Evolutionary conservation across 2,113 vertebrate genomes (phyloP).

Genomic region (Setophaga petechia): DNA sequence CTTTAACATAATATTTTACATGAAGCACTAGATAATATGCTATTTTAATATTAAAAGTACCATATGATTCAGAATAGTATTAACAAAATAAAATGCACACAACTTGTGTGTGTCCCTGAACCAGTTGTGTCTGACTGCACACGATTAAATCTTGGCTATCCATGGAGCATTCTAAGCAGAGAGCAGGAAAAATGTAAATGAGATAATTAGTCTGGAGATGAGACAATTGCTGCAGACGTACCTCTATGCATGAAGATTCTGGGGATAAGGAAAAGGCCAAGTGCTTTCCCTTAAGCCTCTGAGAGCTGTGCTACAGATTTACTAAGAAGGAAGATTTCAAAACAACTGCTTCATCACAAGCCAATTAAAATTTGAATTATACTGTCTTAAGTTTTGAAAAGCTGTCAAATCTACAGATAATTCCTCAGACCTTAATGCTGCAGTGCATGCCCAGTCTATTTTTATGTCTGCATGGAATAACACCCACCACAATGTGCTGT

Average conservation of each 20-base stretch:
- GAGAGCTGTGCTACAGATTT: conserved; percentile 4
- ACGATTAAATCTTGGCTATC: not conserved
- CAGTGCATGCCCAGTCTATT: not conserved
- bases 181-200: conserved; percentile 35
- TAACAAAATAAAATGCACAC: not conserved
- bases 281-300: conserved; percentile 26
- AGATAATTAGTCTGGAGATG: conserved; percentile 41
- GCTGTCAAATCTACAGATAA: not conserved
- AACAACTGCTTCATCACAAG: conserved; percentile 17
- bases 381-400: conserved; percentile 15
- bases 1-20: not conserved
- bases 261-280: conserved; percentile 35
- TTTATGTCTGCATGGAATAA: not conserved
- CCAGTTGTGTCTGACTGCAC: not conserved
- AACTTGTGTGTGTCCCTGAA: fast-evolving
- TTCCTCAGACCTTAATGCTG: not conserved
- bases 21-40: not conserved
- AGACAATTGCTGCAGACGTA: not conserved
- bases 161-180: not conserved
- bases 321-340: not conserved
- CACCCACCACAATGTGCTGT: not conserved
- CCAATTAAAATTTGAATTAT: conserved; percentile 49
- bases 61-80: not conserved
- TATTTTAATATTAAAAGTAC: not conserved
- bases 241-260: conserved; percentile 11